Evolutionary conservation across 2,113 vertebrate species (phyloP), one percentile per base, ranked within the genome.

Genomic region (Potamarius usumacintae): DNA sequence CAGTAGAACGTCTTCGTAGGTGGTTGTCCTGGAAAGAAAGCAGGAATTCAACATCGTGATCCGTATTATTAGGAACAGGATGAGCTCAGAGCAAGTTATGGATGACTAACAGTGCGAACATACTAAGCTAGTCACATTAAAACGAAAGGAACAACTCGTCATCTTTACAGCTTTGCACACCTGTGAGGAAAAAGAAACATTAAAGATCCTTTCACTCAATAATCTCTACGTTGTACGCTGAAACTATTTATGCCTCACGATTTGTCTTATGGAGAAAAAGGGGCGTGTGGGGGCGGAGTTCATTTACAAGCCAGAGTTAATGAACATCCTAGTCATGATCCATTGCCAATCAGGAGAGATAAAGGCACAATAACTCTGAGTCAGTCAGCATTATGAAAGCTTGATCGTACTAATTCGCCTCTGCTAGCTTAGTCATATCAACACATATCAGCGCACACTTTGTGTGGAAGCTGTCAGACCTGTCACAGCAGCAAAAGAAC

Each of bases 401-500:
- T 48, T 27, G 30, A 55, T 18, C 7, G 22, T 9, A 62, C 1
- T 8, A 34, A 42, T 12, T n/a, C 34, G 79, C 42, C 5, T 69
- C 27, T 72, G 30, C 30, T 69, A 15, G 65, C 25, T 67, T 69
- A 5, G 50, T 79, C 25, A 27, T 58, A 27, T 81, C 53, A 18
- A 11, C 15, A 25, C 34, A 65, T 1, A 67, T 67, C 82, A 83
- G 50, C 20, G 9, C 25, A 55, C 25, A 57, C 52, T 78, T 25
- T 69, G n/a, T 42, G 71, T 83, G 67, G 76, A 42, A 57, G 60
- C 8, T 14, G 25, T n/a, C 88, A 85, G 86, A 98, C 97, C 96
- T 94, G 93, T 96, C 96, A 87, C 94, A 95, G 91, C 97, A 98
- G 94, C 97, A 98, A 92, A 97, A 95, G 84, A 97, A 87, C 5